Evolutionary conservation across 2,113 vertebrate species (phyloP).

Genomic region (Merops nubicus): DNA sequence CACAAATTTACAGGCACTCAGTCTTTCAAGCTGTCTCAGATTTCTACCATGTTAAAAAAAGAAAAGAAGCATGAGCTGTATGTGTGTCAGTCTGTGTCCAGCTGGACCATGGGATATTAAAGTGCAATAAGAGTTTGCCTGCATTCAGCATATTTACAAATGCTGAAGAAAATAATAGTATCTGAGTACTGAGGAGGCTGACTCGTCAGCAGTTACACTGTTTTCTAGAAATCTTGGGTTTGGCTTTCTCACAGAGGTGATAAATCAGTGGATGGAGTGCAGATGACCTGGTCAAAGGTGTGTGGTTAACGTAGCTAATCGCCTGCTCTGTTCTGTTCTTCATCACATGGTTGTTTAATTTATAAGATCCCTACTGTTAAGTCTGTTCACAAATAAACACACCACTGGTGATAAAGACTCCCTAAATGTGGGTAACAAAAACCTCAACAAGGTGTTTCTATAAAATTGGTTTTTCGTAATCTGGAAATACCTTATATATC

Average conservation of each 20-base stretch:
- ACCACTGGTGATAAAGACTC: background rate
- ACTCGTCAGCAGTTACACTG: background rate
- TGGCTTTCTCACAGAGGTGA: background rate
- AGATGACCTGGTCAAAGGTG: background rate
- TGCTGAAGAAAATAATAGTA: background rate
- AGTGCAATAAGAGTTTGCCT: background rate
- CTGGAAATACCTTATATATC: background rate
- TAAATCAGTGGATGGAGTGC: background rate
- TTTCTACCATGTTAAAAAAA: background rate
- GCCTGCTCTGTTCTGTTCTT: background rate
- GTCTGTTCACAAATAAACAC: background rate
- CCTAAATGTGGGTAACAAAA: background rate
- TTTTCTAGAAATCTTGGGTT: background rate
- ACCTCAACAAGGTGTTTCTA: background rate
- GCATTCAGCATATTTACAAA: background rate
- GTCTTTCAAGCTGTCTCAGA: background rate
- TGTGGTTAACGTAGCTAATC: conserved; percentile 1
- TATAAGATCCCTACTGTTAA: background rate
- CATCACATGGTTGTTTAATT: background rate
- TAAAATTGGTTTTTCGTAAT: background rate
- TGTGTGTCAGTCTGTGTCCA: accelerated
- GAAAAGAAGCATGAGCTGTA: background rate
- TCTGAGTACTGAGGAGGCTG: background rate
- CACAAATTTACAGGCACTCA: background rate
- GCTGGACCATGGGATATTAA: background rate